Conservation (phyloP, 2,888 invertebrate species). For the Kryphioiulus occultus region DNA sequence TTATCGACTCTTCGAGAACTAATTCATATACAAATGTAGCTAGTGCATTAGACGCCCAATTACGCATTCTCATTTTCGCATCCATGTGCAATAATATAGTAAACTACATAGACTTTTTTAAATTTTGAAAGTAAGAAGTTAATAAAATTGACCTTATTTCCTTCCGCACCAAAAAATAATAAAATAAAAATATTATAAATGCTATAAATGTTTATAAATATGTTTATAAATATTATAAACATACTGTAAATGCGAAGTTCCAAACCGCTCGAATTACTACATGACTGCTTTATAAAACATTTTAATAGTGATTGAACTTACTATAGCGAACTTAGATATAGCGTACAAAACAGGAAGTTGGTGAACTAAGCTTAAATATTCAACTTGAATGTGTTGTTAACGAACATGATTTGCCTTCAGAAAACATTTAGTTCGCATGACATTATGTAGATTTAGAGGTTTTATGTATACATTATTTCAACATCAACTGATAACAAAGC, state of each 20-base stretch:
- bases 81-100: too few species aligned
- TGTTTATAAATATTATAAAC: too few species aligned
- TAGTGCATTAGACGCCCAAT: not conserved
- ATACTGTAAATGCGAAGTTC: too few species aligned
- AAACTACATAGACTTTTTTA: not conserved
- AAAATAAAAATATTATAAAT: not conserved
- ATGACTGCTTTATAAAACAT: not conserved
- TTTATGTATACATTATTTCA: not conserved
- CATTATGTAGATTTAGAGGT: not conserved
- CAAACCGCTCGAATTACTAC: too few species aligned
- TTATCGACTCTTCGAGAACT: not conserved
- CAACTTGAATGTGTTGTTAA: not conserved
- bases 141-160: not conserved
- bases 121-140: too few species aligned
- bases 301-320: not conserved
- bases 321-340: not conserved
- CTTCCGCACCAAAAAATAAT: not conserved
- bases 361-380: not conserved
- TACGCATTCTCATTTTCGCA: too few species aligned
- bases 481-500: constrained; percentile 1
- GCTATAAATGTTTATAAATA: too few species aligned
- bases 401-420: not conserved
- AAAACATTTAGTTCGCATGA: constrained; percentile 9
- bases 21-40: not conserved
- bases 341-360: not conserved